phyloP scores from a whole-genome alignment of 1,140 invertebrate genomes.

The Atopsyche davidsoni region DNA sequence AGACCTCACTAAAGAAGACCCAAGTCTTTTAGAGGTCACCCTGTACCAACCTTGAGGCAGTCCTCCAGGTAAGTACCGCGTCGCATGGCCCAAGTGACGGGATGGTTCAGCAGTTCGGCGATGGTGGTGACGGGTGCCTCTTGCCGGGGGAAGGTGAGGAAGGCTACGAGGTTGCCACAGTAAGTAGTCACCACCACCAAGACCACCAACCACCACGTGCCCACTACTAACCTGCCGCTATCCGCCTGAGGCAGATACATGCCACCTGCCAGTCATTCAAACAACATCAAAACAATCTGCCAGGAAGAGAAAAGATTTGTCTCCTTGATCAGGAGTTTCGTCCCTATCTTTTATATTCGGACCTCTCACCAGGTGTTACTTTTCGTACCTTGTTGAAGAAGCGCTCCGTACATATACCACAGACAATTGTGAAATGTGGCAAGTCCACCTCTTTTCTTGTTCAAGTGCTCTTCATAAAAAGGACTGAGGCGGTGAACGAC shows the following conservation, averaged over 20 bases:
- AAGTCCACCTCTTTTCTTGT: constrained; percentile 53
- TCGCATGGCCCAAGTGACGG: constrained; percentile 68
- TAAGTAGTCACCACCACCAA: constrained; percentile 88
- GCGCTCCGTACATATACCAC: constrained; percentile 86
- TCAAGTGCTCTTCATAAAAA: constrained; percentile 56
- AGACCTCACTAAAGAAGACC: too few relatives aligned
- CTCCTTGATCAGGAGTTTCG: too few relatives aligned
- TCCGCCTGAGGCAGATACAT: constrained; percentile 76
- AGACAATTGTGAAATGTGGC: constrained; percentile 69
- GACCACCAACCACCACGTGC: constrained; percentile 90
- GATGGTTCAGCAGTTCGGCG: constrained; percentile 60
- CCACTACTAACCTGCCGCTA: constrained; percentile 81
- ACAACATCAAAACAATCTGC: not conserved
- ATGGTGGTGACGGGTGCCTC: constrained; percentile 69
- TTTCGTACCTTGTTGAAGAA: constrained; percentile 80
- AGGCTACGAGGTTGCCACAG: constrained; percentile 87
- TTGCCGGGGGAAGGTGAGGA: constrained; percentile 86
- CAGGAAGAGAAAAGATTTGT: not conserved
- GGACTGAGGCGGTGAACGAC: constrained; percentile 66
- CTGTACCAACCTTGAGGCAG: constrained; percentile 51
- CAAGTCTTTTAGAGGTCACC: not conserved
- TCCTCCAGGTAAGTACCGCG: constrained; percentile 68
- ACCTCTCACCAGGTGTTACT: too few relatives aligned
- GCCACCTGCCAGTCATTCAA: constrained; percentile 59
- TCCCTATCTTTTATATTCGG: too few relatives aligned